phyloP scores from a whole-genome alignment of 2,888 invertebrate species.

The Bombyx huttoni region DNA sequence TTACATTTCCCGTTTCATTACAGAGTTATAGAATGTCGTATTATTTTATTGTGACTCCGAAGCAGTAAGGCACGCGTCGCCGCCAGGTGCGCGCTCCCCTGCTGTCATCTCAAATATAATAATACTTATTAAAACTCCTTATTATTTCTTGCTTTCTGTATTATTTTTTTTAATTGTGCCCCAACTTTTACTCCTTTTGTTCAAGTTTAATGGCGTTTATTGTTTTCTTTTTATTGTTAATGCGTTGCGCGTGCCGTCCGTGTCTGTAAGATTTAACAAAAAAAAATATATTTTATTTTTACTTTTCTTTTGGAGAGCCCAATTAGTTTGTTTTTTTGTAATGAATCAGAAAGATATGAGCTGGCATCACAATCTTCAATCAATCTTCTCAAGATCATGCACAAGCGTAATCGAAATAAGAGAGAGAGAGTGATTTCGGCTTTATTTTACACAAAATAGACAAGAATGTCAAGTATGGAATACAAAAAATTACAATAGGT shows the following conservation, averaged over 20 bases:
- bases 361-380: neutral
- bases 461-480: too few species aligned
- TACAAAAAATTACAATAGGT: too few species aligned
- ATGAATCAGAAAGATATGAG: neutral
- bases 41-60: neutral
- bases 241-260: slow-evolving; percentile 58
- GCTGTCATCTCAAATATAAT: slow-evolving; percentile 46
- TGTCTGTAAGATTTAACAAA: slow-evolving; percentile 45
- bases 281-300: slow-evolving; percentile 10
- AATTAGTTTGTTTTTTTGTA: slow-evolving; percentile 4
- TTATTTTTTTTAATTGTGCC: slow-evolving; percentile 61
- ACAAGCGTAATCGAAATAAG: too few species aligned
- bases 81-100: slow-evolving; percentile 51
- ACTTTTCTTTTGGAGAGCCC: slow-evolving; percentile 6
- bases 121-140: slow-evolving; percentile 70
- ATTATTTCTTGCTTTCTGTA: slow-evolving; percentile 72
- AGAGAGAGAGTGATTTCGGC: too few species aligned
- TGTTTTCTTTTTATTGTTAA: slow-evolving; percentile 53
- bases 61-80: slow-evolving; percentile 25
- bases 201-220: slow-evolving; percentile 66
- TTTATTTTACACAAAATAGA: too few species aligned
- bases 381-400: too few species aligned
- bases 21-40: too few species aligned
- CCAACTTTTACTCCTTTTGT: slow-evolving; percentile 69
- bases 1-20: too few species aligned